A percentile compares a stretch with the other conserved stretches of the same genome.
These are phyloP conservation scores for Oncorhynchus keta DNA, from an alignment of 2,113 vertebrate species.

Conservation along the genomic window DNA sequence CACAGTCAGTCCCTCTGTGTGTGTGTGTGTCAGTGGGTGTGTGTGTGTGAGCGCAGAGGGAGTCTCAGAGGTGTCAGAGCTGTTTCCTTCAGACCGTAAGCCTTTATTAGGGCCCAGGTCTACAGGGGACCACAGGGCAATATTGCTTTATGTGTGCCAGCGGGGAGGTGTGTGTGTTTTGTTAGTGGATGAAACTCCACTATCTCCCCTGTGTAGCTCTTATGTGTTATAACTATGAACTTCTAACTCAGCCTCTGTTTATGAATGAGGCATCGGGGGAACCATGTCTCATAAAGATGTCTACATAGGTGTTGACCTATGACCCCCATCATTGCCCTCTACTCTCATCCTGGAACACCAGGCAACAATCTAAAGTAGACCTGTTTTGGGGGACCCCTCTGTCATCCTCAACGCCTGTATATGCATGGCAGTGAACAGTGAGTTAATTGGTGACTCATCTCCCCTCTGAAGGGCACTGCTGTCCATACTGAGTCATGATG, in stretches of 20 bases:
- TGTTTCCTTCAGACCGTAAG: slow-evolving; percentile 73
- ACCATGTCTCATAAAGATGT: background rate
- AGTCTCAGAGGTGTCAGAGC: slow-evolving; percentile 34
- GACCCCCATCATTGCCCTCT: slow-evolving; percentile 9
- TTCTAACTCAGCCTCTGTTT: background rate
- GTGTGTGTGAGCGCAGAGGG: background rate
- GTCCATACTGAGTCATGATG: slow-evolving; percentile 83
- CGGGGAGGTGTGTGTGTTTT: slow-evolving; percentile 3
- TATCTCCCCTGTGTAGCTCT: background rate
- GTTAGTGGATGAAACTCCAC: slow-evolving; percentile 6
- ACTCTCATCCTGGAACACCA: background rate
- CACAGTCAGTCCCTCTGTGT: slow-evolving; percentile 19
- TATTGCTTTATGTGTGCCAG: slow-evolving; percentile 70
- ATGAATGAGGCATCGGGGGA: background rate
- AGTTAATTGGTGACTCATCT: slow-evolving; percentile 93
- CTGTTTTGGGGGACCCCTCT: slow-evolving; percentile 41
- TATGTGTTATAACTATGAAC: background rate
- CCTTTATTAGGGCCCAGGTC: slow-evolving; percentile 76
- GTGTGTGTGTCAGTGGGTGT: background rate
- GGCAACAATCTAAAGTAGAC: background rate
- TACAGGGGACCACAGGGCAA: slow-evolving; percentile 75
- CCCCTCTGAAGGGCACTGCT: slow-evolving; percentile 92
- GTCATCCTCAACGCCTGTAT: slow-evolving; percentile 89
- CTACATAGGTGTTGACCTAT: slow-evolving; percentile 36
- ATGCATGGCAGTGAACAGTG: slow-evolving; percentile 72